These are phyloP conservation scores for Aporophyla lueneburgensis DNA, from an alignment of 2,888 invertebrate species.

Conservation along the genomic window DNA sequence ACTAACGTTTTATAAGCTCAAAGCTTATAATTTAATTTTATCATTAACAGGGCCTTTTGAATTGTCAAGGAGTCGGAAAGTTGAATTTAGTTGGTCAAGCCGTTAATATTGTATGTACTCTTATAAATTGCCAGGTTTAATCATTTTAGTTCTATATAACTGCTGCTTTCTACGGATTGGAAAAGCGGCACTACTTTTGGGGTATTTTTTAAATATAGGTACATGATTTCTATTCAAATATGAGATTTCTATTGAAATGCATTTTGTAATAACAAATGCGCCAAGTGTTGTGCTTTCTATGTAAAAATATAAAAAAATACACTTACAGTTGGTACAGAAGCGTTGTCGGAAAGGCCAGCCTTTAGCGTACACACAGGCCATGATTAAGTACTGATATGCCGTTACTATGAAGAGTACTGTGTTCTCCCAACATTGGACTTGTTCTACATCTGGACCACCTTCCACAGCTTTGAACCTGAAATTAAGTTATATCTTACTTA, in stretches of 20 bases:
- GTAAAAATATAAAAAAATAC: conserved; percentile 16
- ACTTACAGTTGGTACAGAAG: conserved; percentile 92
- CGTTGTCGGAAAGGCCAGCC: conserved; percentile 94
- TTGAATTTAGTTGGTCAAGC: not conserved
- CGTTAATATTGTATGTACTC: not conserved
- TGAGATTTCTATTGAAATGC: too few species aligned
- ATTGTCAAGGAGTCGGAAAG: not conserved
- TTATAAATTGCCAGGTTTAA: not conserved
- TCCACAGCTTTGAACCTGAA: conserved; percentile 86
- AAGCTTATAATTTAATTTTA: not conserved
- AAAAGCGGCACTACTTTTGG: not conserved
- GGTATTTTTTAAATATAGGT: not conserved
- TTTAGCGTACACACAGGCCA: conserved; percentile 95
- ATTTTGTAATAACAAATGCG: not conserved
- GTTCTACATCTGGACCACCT: conserved; percentile 87
- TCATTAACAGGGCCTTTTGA: not conserved
- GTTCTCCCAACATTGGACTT: conserved; percentile 94
- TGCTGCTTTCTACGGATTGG: not conserved
- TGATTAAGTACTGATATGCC: conserved; percentile 94
- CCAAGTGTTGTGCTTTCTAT: not conserved
- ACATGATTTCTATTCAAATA: not conserved
- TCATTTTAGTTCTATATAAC: too few species aligned
- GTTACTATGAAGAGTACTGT: conserved; percentile 95
- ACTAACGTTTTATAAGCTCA: not conserved
- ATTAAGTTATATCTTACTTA: not conserved